Evolutionary conservation across 1,140 invertebrate genomes (phyloP).

Genomic region (Eriosoma lanigerum): DNA sequence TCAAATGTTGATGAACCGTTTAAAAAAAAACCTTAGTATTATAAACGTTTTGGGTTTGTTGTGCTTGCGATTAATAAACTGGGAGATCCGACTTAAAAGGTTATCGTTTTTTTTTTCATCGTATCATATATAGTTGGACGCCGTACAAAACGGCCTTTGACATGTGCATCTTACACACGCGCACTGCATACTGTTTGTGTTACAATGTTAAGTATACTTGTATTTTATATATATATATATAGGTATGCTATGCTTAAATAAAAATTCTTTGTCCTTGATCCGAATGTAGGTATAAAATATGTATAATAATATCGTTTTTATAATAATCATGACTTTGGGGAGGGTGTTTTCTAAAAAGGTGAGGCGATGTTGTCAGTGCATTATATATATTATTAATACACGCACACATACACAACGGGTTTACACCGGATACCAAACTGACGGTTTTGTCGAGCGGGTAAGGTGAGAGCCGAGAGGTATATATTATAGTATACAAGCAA

Average conservation of each 20-base stretch:
- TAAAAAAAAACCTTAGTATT: too few relatives aligned
- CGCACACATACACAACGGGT: conserved; percentile 28
- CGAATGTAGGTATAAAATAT: not conserved
- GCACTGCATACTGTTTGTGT: not conserved
- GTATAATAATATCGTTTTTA: not conserved
- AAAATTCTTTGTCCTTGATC: conserved; percentile 25
- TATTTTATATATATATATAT: too few relatives aligned
- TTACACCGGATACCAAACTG: conserved; percentile 48
- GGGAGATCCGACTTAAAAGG: not conserved
- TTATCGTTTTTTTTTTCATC: not conserved
- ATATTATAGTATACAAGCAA: not conserved
- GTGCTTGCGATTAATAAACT: not conserved
- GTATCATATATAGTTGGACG: too few relatives aligned
- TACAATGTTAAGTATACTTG: not conserved
- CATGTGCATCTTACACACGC: not conserved
- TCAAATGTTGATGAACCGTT: too few relatives aligned
- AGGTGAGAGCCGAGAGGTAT: not conserved
- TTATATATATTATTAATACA: not conserved
- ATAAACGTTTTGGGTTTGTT: not conserved
- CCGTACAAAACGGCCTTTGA: not conserved
- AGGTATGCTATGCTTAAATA: not conserved
- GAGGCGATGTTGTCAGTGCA: conserved; percentile 17
- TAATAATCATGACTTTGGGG: not conserved
- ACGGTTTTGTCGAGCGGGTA: not conserved
- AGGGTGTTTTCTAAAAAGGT: conserved; percentile 51